Evolutionary conservation across 2,888 invertebrate genomes (phyloP).

Genomic region (Scaptomyza cyrtandrae): DNA sequence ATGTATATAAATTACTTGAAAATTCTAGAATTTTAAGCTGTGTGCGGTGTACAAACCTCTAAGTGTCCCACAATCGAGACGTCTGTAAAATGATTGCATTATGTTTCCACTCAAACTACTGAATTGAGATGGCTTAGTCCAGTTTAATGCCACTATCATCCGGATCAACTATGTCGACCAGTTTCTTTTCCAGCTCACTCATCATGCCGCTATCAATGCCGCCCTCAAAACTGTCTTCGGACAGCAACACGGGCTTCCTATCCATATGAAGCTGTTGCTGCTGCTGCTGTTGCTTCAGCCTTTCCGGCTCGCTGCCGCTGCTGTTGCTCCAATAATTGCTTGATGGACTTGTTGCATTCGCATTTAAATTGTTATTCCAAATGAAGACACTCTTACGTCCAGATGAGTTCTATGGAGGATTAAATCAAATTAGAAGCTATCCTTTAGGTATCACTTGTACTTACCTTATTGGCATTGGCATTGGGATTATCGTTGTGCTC

Average conservation of each 20-base stretch:
- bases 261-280: slow-evolving; percentile 49
- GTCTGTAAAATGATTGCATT: slow-evolving; percentile 61
- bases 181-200: slow-evolving; percentile 87
- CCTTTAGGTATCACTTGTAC: neutral
- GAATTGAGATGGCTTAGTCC: slow-evolving; percentile 58
- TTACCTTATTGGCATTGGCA: slow-evolving; percentile 65
- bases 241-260: slow-evolving; percentile 58
- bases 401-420: slow-evolving; percentile 33
- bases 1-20: slow-evolving; percentile 42
- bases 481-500: slow-evolving; percentile 56
- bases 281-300: slow-evolving; percentile 52
- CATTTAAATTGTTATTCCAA: slow-evolving; percentile 56
- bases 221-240: slow-evolving; percentile 75
- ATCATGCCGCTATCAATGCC: slow-evolving; percentile 88
- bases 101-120: slow-evolving; percentile 40
- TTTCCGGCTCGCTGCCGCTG: slow-evolving; percentile 40
- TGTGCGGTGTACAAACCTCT: slow-evolving; percentile 72
- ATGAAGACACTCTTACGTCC: slow-evolving; percentile 48
- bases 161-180: slow-evolving; percentile 85
- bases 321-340: slow-evolving; percentile 50
- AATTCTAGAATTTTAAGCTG: slow-evolving; percentile 69
- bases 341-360: slow-evolving; percentile 38
- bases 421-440: neutral
- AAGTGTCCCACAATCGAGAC: slow-evolving; percentile 44
- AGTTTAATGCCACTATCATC: slow-evolving; percentile 82